Conservation (phyloP, 2,888 invertebrate species). For the Ormyrus rosae region DNA sequence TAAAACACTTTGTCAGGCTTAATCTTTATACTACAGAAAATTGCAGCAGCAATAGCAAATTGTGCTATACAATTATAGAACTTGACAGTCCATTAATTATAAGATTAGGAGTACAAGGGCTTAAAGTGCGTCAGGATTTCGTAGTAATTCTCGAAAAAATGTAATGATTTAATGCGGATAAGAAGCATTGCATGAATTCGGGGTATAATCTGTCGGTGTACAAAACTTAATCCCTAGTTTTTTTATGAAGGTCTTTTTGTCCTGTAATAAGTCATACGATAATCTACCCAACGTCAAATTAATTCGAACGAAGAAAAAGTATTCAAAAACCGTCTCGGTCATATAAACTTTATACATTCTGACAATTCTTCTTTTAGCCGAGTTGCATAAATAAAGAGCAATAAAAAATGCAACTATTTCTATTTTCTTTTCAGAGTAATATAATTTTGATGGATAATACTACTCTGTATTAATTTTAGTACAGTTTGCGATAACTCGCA, state of each 20-base stretch:
- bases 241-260: conserved; percentile 12
- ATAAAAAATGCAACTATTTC: no score
- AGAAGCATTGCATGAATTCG: not conserved
- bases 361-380: no score
- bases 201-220: conserved; percentile 1
- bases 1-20: no score
- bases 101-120: conserved; percentile 16
- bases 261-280: conserved; percentile 39
- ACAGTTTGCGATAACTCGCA: no score
- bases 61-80: conserved; percentile 22
- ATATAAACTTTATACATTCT: no score
- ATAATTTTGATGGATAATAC: no score
- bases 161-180: conserved; percentile 37
- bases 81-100: conserved; percentile 46
- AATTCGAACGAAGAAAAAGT: conserved; percentile 23
- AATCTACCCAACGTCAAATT: conserved; percentile 34
- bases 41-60: not conserved
- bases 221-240: conserved; percentile 4
- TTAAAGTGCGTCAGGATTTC: not conserved
- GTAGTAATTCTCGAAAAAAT: conserved; percentile 27
- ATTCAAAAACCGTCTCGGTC: not conserved
- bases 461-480: no score
- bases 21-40: not conserved
- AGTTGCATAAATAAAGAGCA: no score
- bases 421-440: no score